These are phyloP conservation scores for Vireo griseus DNA, from an alignment of 2,797 vertebrate species.

Conservation along the genomic window DNA sequence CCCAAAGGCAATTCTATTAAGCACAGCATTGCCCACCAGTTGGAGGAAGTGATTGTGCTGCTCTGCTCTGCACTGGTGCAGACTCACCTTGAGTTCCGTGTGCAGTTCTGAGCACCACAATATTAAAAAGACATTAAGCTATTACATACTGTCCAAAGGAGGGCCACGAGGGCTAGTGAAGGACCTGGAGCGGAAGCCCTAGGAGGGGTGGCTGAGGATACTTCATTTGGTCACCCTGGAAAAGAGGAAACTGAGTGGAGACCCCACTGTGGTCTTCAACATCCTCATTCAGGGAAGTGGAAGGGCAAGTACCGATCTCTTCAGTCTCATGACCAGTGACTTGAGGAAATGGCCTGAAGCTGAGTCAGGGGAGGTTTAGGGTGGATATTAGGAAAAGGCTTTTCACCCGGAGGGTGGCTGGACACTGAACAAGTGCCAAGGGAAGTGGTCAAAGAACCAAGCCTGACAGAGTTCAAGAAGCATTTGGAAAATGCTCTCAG, in stretches of 20 bases:
- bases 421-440: not conserved
- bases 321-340: not conserved
- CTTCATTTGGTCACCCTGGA: not conserved
- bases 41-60: not conserved
- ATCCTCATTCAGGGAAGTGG: not conserved
- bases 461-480: not conserved
- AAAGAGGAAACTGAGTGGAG: not conserved
- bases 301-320: not conserved
- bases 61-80: not conserved
- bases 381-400: not conserved
- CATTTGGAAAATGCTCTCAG: not conserved
- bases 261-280: not conserved
- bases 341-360: not conserved
- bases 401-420: not conserved
- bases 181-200: not conserved
- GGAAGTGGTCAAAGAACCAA: not conserved
- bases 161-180: not conserved
- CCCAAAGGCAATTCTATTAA: not conserved
- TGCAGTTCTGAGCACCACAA: not conserved
- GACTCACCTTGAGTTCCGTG: not conserved
- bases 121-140: not conserved
- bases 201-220: not conserved
- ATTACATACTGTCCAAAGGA: not conserved
- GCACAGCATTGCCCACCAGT: not conserved
- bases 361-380: not conserved